Evolutionary conservation across 1,140 invertebrate genomes (phyloP).

Genomic region (Gonioctena quinquepunctata): DNA sequence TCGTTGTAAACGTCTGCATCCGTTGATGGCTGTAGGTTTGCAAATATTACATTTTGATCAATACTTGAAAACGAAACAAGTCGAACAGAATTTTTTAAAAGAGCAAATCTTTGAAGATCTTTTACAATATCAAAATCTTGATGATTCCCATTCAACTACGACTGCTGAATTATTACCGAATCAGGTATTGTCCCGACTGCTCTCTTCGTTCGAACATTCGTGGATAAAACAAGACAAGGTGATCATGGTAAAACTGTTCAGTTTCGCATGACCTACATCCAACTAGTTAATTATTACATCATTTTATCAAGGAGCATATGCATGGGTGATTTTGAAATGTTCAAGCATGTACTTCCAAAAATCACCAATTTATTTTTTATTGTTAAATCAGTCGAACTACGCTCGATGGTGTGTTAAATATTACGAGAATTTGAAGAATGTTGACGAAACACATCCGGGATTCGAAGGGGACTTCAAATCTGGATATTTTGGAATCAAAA

Average conservation of each 20-base stretch:
- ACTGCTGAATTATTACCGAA: constrained; percentile 5
- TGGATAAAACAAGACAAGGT: constrained; percentile 22
- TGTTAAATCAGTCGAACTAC: constrained; percentile 33
- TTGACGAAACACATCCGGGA: constrained; percentile 42
- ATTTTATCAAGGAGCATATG: constrained; percentile 32
- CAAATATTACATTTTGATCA: constrained; percentile 12
- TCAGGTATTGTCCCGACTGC: not conserved
- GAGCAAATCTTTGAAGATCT: not conserved
- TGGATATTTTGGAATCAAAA: constrained; percentile 37
- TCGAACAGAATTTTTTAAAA: constrained; percentile 3
- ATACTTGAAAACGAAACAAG: constrained; percentile 18
- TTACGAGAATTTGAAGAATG: constrained; percentile 22
- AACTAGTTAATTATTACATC: constrained; percentile 41
- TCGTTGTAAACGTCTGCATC: not conserved
- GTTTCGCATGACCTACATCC: constrained; percentile 27
- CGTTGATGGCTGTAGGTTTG: constrained; percentile 6
- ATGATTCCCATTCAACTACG: not conserved
- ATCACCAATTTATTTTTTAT: constrained; percentile 34
- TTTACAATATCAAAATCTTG: constrained; percentile 30
- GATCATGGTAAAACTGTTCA: constrained; percentile 34
- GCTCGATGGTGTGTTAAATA: constrained; percentile 23
- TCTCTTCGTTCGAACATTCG: no score
- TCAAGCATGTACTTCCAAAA: constrained; percentile 31
- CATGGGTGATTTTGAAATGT: constrained; percentile 36
- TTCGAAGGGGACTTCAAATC: constrained; percentile 24